Percentiles rank a stretch among this genome's conserved stretches.
Conservation (phyloP, 92 coral and sea anemone genomes). For the Montipora capitata region DNA sequence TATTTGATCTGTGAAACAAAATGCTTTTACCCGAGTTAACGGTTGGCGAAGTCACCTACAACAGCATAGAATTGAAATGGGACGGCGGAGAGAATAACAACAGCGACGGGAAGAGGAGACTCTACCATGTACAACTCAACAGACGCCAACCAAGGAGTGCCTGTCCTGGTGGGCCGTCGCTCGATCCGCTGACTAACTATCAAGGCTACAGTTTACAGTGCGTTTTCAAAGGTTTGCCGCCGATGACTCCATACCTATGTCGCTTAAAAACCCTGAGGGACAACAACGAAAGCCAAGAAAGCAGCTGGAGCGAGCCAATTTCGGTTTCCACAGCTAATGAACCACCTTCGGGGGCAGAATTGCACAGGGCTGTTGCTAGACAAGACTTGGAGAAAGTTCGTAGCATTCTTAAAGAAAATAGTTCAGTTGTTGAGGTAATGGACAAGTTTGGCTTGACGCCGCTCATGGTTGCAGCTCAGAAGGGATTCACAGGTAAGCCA, state of each 20-base stretch:
- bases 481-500: constrained; percentile 81
- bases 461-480: constrained; percentile 91
- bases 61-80: constrained; percentile 97
- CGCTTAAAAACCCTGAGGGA: constrained; percentile 72
- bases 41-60: constrained; percentile 93
- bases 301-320: constrained; percentile 86
- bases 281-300: constrained; percentile 67
- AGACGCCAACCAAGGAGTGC: constrained; percentile 83
- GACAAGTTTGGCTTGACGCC: constrained; percentile 96
- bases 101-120: constrained; percentile 63
- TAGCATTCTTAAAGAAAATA: constrained; percentile 84
- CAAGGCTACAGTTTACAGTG: constrained; percentile 87
- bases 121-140: constrained; percentile 89
- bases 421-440: constrained; percentile 93
- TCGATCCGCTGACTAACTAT: constrained; percentile 92
- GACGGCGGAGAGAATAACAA: constrained; percentile 66
- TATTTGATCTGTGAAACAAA: constrained; percentile 21
- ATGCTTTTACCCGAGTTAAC: constrained; percentile 60
- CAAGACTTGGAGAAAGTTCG: constrained; percentile 90
- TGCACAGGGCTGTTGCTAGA: constrained; percentile 90
- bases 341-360: constrained; percentile 98
- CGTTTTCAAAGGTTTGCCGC: constrained; percentile 92
- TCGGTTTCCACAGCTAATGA: constrained; percentile 89
- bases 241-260: constrained; percentile 89
- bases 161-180: constrained; percentile 89